A percentile compares a stretch with the other conserved stretches of the same genome.
Evolutionary conservation across 2,113 vertebrate species (phyloP).

Genomic region (Orycteropus afer): DNA sequence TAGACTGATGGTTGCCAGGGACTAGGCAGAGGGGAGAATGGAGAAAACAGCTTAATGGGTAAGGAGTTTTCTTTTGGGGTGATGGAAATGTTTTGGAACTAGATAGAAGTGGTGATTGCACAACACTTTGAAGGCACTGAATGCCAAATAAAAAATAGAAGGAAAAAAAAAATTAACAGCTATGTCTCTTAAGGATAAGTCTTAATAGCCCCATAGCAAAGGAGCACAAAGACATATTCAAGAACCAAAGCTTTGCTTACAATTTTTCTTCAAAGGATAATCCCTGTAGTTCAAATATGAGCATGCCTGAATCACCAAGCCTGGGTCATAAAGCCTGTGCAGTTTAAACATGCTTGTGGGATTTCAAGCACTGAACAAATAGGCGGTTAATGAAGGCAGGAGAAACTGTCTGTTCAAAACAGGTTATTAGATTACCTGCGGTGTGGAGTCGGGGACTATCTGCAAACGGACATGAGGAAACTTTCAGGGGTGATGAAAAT

Average conservation of each 20-base stretch:
- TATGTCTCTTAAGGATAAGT: too few species aligned
- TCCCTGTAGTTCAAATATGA: slow-evolving; percentile 56
- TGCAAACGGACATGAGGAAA: not conserved
- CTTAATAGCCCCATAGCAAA: not conserved
- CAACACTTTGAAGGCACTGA: too few species aligned
- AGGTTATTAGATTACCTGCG: not conserved
- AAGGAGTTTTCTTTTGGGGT: too few species aligned
- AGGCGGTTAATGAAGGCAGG: not conserved
- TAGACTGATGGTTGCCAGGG: too few species aligned
- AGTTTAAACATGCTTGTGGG: slow-evolving; percentile 9
- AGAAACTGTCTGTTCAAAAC: not conserved
- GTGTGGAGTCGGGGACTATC: not conserved
- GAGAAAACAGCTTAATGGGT: too few species aligned
- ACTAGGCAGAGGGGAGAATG: too few species aligned
- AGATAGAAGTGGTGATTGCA: too few species aligned
- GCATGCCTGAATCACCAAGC: not conserved
- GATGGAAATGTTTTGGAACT: too few species aligned
- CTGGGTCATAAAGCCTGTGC: not conserved
- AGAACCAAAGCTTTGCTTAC: slow-evolving; percentile 43
- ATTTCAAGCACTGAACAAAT: not conserved
- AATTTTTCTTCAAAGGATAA: slow-evolving; percentile 36
- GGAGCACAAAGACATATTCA: not conserved
- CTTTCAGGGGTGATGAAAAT: too few species aligned
- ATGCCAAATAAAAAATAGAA: too few species aligned
- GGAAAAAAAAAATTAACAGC: not conserved